Percentiles rank a stretch among this genome's conserved stretches.
Conservation (phyloP, 2,888 invertebrate genomes). For the Mylabris sibirica region DNA sequence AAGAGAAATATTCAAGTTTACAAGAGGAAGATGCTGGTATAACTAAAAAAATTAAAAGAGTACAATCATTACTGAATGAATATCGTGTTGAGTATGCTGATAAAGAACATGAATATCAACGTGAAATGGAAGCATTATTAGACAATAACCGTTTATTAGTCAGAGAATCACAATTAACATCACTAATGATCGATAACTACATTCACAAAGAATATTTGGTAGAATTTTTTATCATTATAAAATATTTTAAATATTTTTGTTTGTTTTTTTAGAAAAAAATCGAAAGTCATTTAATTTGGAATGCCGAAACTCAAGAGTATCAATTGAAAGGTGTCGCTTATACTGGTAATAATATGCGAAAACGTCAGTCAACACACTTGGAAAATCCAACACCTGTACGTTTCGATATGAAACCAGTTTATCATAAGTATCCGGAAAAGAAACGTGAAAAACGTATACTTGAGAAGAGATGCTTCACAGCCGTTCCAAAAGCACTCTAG, state of each 20-base stretch:
- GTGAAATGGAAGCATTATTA: constrained; percentile 95
- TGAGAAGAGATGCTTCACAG: constrained; percentile 37
- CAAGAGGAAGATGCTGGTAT: constrained; percentile 96
- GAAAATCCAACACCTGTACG: constrained; percentile 48
- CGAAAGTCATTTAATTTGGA: constrained; percentile 93
- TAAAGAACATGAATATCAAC: constrained; percentile 92
- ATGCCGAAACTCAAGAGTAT: constrained; percentile 98
- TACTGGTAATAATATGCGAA: constrained; percentile 97
- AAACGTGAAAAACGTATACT: constrained; percentile 42
- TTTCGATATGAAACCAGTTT: constrained; percentile 56
- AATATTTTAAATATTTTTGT: too few relatives aligned
- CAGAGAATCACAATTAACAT: constrained; percentile 89
- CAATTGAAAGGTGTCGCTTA: constrained; percentile 97
- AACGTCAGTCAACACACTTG: constrained; percentile 64
- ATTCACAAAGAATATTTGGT: constrained; percentile 95
- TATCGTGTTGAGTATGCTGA: constrained; percentile 86
- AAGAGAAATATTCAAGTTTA: constrained; percentile 91
- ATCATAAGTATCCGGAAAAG: constrained; percentile 57
- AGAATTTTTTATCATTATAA: constrained; percentile 22
- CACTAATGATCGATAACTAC: constrained; percentile 88
- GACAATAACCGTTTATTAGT: constrained; percentile 92
- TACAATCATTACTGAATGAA: constrained; percentile 85
- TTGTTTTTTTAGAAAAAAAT: constrained; percentile 75
- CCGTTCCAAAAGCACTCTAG: constrained; percentile 45
- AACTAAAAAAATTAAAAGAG: constrained; percentile 89